Conservation (phyloP, 1,140 invertebrate genomes). For the Eumeta japonica region DNA sequence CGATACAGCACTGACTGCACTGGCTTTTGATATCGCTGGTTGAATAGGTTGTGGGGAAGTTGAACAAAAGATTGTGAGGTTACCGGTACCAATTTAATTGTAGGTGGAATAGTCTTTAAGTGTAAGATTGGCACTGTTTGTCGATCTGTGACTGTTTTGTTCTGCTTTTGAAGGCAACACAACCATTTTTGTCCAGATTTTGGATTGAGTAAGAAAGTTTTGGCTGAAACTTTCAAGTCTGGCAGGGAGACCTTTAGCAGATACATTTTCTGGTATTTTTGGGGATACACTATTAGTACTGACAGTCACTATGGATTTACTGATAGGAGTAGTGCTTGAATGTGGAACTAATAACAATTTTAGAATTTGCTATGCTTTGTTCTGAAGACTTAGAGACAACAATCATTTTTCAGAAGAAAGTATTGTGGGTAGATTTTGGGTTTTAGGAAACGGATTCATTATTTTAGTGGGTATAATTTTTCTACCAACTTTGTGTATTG, state of each 20-base stretch:
- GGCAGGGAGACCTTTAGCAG: slow-evolving; percentile 51
- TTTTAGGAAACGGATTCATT: slow-evolving; percentile 35
- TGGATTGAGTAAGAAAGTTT: slow-evolving; percentile 50
- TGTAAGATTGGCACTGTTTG: slow-evolving; percentile 47
- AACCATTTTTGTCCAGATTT: slow-evolving; percentile 56
- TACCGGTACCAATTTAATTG: slow-evolving; percentile 51
- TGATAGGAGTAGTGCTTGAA: slow-evolving; percentile 24
- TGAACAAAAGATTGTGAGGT: slow-evolving; percentile 39
- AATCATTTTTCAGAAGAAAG: slow-evolving; percentile 49
- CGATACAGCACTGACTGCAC: slow-evolving; percentile 21
- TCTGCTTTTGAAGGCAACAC: slow-evolving; percentile 48
- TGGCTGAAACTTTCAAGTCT: slow-evolving; percentile 52
- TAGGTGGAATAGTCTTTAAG: slow-evolving; percentile 45
- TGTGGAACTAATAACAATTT: too few relatives aligned
- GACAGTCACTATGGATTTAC: slow-evolving; percentile 23
- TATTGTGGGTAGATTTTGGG: slow-evolving; percentile 22
- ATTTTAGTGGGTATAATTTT: slow-evolving; percentile 52
- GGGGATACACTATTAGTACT: slow-evolving; percentile 26
- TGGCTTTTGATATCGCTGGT: slow-evolving; percentile 34
- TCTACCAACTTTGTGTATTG: too few relatives aligned
- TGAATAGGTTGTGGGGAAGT: too few relatives aligned
- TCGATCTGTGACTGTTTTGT: slow-evolving; percentile 35
- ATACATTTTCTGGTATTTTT: slow-evolving; percentile 36
- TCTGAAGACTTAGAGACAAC: slow-evolving; percentile 45
- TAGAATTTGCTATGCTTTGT: slow-evolving; percentile 30